Evolutionary conservation across 2,888 invertebrate genomes (phyloP), one percentile per base, ranked within the genome.

Genomic region (Archips xylosteana): DNA sequence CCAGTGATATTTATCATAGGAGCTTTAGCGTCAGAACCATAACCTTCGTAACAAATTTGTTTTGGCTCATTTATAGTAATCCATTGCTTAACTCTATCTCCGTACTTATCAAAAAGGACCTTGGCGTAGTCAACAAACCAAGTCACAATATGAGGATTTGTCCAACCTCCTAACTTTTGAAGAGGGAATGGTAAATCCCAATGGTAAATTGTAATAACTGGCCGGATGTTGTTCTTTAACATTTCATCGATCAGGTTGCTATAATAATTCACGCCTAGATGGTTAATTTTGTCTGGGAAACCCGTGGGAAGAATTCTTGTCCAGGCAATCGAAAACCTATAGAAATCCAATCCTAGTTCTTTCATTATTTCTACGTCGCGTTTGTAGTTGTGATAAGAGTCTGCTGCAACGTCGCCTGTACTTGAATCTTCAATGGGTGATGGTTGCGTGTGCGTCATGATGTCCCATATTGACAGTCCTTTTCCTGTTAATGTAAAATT

Each of bases 281-380:
- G 81, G 82, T 96, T 97, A 23, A 96, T 81, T 68, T 87, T 83
- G 74, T 95, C 87, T 0, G 87, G 67, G 66, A 92, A 91, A 0
- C 96, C 96, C 59, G 92, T 92, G 0, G 96, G 96, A n/a, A 96
- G 83, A 9, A 97, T 90, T 70, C 97, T 89, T 0, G 96, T 79
- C 97, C 97, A 97, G 0, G 96, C 95, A 57, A 96, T 85, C 3
- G 96, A 96, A 84, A 96, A 96, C 54, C 95, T 86, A 79, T 96
- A 96, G 80, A 94, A 95, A 74, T 95, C 83, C 0, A 95, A 82
- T 5, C 92, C 91, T 0, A 95, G 81, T 59, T 94, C 87, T 59
- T 85, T 87, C 71, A 94, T 81, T 65, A 94, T 84, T 74, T 89
- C 83, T 0, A 95, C 88, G 77, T 95, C 95, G 42, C 95, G 93